Percentiles rank a stretch among this genome's conserved stretches.
Evolutionary conservation across 2,888 invertebrate species (phyloP).

Genomic region (Pyrocoelia pectoralis): DNA sequence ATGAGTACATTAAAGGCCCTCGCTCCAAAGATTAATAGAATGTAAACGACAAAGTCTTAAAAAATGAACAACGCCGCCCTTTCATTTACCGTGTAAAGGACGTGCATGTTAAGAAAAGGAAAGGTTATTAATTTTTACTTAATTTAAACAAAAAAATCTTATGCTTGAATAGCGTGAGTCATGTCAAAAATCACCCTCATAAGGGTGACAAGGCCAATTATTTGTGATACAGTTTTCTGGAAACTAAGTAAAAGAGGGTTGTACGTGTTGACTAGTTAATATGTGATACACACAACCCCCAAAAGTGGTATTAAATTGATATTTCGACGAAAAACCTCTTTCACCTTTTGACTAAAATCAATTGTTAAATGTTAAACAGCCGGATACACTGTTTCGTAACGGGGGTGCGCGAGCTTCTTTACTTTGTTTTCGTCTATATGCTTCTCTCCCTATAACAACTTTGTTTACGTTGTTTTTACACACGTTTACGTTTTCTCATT

Average conservation of each 20-base stretch:
- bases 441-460: not conserved
- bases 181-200: slow-evolving; percentile 31
- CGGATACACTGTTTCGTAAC: not conserved
- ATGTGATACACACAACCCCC: slow-evolving; percentile 8
- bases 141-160: slow-evolving; percentile 12
- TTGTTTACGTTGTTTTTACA: not conserved
- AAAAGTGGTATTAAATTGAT: slow-evolving; percentile 1
- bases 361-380: slow-evolving; percentile 3
- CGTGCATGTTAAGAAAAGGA: too few species aligned
- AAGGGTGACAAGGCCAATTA: slow-evolving; percentile 30
- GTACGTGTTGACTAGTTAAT: slow-evolving; percentile 26
- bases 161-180: slow-evolving; percentile 30
- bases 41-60: not conserved
- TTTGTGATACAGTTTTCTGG: slow-evolving; percentile 29
- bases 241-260: slow-evolving; percentile 18
- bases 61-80: not conserved
- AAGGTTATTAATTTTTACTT: too few species aligned
- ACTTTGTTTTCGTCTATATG: not conserved
- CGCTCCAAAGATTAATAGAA: not conserved
- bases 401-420: not conserved
- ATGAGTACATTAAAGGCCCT: not conserved
- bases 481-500: not conserved
- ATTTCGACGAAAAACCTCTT: slow-evolving; percentile 9
- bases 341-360: slow-evolving; percentile 6
- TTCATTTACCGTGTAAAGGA: not conserved